phyloP scores from a whole-genome alignment of 2,113 vertebrate species.

The Phyllostomus hastatus region DNA sequence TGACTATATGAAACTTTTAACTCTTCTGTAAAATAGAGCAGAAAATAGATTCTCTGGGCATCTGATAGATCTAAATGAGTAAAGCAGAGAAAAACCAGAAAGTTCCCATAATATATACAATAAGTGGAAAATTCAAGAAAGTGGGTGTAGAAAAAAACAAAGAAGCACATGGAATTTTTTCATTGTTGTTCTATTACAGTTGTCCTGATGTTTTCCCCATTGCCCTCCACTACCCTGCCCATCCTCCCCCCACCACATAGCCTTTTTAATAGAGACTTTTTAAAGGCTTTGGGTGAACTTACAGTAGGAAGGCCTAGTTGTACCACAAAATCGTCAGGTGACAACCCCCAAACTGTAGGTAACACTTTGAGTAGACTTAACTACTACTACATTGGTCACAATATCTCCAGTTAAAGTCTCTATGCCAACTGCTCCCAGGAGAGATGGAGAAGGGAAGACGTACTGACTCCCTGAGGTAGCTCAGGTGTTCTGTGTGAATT shows the following conservation, averaged over 20 bases:
- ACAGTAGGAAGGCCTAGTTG: background rate
- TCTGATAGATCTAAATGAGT: conserved; percentile 56
- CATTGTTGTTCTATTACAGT: too few relatives aligned
- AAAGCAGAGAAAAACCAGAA: conserved; percentile 49
- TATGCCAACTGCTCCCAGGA: accelerated
- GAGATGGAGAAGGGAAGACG: background rate
- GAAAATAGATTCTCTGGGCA: conserved; percentile 56
- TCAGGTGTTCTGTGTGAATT: background rate
- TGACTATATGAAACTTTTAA: conserved; percentile 41
- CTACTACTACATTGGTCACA: background rate
- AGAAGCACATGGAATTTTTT: conserved; percentile 10
- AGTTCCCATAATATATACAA: conserved; percentile 33
- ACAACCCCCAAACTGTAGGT: background rate
- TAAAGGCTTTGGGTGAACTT: background rate
- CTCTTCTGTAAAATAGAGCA: conserved; percentile 46
- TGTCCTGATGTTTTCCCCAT: too few relatives aligned
- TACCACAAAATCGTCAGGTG: background rate
- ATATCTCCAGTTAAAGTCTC: background rate
- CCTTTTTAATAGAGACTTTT: background rate
- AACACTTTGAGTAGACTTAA: background rate
- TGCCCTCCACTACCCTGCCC: too few relatives aligned
- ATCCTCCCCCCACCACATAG: too few relatives aligned
- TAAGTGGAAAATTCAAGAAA: conserved; percentile 35
- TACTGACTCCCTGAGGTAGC: background rate
- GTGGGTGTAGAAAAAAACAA: conserved; percentile 9